Evolutionary conservation across 2,113 vertebrate genomes (phyloP).

Genomic region (Pandion haliaetus): DNA sequence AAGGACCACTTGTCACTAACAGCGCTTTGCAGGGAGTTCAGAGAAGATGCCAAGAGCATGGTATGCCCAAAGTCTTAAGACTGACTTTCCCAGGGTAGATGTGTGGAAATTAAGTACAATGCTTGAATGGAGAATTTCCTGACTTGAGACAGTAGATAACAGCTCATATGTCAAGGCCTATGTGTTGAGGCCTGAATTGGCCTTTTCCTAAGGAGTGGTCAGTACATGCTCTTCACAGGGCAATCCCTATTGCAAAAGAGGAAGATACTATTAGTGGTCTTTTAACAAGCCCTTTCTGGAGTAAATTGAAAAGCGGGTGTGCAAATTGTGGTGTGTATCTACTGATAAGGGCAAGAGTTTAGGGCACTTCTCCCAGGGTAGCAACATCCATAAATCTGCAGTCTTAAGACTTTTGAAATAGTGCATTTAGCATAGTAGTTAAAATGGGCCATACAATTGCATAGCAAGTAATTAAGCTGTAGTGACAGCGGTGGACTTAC

Average conservation of each 20-base stretch:
- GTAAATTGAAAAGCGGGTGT: neutral
- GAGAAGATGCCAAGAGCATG: neutral
- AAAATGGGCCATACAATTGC: neutral
- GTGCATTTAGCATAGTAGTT: neutral
- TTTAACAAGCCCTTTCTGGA: neutral
- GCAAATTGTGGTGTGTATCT: neutral
- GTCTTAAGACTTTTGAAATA: neutral
- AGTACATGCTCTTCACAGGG: neutral
- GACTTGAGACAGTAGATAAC: neutral
- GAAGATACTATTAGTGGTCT: neutral
- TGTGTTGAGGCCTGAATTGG: neutral
- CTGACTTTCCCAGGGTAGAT: neutral
- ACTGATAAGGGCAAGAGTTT: neutral
- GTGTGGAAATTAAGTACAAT: neutral
- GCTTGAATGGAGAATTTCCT: neutral
- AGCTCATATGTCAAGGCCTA: neutral
- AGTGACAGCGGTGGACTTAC: neutral
- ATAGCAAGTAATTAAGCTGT: neutral
- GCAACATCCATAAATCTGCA: neutral
- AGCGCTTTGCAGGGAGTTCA: neutral
- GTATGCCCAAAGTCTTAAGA: neutral
- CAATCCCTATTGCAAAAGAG: neutral
- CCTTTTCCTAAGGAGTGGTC: neutral
- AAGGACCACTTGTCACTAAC: neutral
- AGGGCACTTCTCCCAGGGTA: neutral